A percentile compares a stretch with the other conserved stretches of the same genome.
Conservation (phyloP, 2,113 vertebrate genomes). For the Syrrhaptes paradoxus region DNA sequence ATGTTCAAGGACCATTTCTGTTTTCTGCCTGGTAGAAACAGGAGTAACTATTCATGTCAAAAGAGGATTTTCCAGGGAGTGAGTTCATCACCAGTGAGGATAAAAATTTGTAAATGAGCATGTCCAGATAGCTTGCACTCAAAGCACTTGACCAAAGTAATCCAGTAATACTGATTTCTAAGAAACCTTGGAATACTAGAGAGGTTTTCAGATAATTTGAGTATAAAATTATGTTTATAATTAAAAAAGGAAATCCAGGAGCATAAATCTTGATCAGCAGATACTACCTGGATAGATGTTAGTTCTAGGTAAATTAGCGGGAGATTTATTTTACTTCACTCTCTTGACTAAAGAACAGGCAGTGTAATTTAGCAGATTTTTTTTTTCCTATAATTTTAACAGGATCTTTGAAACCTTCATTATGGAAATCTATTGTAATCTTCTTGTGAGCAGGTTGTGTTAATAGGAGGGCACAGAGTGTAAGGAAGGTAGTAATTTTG, state of each 20-base stretch:
- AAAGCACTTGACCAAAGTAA: background rate
- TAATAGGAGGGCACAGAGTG: background rate
- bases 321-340: background rate
- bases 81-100: background rate
- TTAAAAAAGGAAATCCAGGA: background rate
- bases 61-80: background rate
- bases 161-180: background rate
- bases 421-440: background rate
- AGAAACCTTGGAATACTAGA: background rate
- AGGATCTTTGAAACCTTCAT: background rate
- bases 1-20: background rate
- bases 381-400: background rate
- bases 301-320: background rate
- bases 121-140: background rate
- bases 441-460: background rate
- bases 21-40: background rate
- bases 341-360: background rate
- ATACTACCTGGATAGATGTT: background rate
- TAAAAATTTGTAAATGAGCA: background rate
- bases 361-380: background rate
- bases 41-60: background rate
- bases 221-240: background rate
- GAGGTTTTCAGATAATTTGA: background rate
- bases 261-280: background rate
- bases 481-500: background rate